Base-by-base conservation (phyloP, 2,113 vertebrate genomes). In the Sander lucioperca region DNA sequence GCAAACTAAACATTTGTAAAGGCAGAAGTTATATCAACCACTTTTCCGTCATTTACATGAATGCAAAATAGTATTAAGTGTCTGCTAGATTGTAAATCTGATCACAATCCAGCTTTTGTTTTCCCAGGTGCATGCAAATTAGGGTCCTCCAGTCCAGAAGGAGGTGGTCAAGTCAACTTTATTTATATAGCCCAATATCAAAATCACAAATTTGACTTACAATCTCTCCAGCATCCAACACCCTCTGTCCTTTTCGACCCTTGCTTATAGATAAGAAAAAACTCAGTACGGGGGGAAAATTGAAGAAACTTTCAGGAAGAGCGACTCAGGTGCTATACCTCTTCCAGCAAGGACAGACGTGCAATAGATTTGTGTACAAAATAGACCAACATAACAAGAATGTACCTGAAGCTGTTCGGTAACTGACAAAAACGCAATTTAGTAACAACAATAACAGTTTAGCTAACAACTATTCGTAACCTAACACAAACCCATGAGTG, bases 1-100 rank as follows among this genome's bases (percentile, higher is more conserved):
- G 11, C 48, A 61, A 64, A 10, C 43, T 70, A 67, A 80, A 82
- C 39, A 2, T 84, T 83, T 67, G 66, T 56, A 59, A 74, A 68
- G 48, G 11, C 43, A 54, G 12, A 6, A 6, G 7, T 15, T 36
- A 53, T 69, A 67, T 30, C 39, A 51, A 33, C 43, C 25, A 27
- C 3, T 15, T 58, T 43, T 56, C 0, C 5, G 27, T 85, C 61
- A 75, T 53, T 53, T 25, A 45, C 62, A 45, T 64, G 43, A 13
- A 43, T 64, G 33, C 3, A 1, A 39, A 63, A 5, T 39, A 63
- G 33, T 6, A 21, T 21, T 63, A 13, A 53, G 18, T 7, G 4
- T 53, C 30, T 36, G 36, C 61, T 7, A 62, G 59, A 30, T 15
- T 13, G 43, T 4, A 45, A 27, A 56, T 56, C 36, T 21, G 56